Evolutionary conservation across 1,140 invertebrate species (phyloP).

Genomic region (Atta texana): DNA sequence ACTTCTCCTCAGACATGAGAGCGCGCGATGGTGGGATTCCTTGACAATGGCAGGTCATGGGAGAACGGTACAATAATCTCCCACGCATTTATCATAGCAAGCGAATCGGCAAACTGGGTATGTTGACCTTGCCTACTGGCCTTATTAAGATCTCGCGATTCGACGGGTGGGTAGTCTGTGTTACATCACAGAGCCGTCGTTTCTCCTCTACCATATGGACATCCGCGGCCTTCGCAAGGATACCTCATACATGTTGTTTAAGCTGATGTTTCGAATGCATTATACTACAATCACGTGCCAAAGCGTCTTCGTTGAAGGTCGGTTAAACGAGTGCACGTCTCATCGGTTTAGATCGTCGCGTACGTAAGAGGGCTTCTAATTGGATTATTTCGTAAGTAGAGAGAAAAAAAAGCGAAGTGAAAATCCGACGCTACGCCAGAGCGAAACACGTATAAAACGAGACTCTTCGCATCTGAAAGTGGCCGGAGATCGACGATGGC

Average conservation of each 20-base stretch:
- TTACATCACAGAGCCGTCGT: conserved; percentile 58
- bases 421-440: conserved; percentile 41
- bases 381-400: conserved; percentile 23
- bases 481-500: background rate
- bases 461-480: conserved; percentile 35
- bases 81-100: conserved; percentile 79
- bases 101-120: conserved; percentile 66
- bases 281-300: background rate
- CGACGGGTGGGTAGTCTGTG: background rate
- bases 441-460: conserved; percentile 26
- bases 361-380: conserved; percentile 22
- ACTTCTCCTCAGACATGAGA: conserved; percentile 56
- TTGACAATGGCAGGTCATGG: conserved; percentile 83
- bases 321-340: background rate
- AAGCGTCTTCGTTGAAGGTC: conserved; percentile 22
- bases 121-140: conserved; percentile 82
- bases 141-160: conserved; percentile 75
- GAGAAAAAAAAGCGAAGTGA: conserved; percentile 27
- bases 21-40: conserved; percentile 67
- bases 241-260: background rate
- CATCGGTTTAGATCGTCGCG: conserved; percentile 4
- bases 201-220: conserved; percentile 23
- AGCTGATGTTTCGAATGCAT: background rate
- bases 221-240: conserved; percentile 61
- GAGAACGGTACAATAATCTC: conserved; percentile 79